Percentiles rank a stretch among this genome's conserved stretches.
These are phyloP conservation scores for Danio tinwini DNA, from an alignment of 2,797 vertebrate species.

Conservation along the genomic window DNA sequence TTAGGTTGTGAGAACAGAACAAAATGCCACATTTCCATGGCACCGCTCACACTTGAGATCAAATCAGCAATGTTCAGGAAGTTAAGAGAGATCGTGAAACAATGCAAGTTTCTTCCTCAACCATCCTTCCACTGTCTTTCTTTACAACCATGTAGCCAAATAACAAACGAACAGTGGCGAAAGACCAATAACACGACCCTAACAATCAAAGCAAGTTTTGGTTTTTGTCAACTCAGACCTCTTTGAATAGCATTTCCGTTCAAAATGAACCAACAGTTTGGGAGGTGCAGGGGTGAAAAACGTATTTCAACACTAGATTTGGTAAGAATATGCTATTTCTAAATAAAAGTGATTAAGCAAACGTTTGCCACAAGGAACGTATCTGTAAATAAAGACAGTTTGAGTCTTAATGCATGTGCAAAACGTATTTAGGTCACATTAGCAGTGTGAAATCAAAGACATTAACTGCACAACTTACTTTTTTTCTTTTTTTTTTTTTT, in stretches of 20 bases:
- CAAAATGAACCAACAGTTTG: neutral
- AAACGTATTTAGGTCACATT: slow-evolving; percentile 5
- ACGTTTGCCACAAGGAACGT: neutral
- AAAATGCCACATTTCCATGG: slow-evolving; percentile 4
- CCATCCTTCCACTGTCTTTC: neutral
- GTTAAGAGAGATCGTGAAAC: slow-evolving; percentile 42
- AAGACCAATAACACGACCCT: neutral
- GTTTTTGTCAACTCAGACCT: neutral
- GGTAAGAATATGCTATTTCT: slow-evolving; percentile 22
- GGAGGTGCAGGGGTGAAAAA: neutral
- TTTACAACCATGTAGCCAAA: neutral
- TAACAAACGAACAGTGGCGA: neutral
- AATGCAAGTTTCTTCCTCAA: slow-evolving; percentile 38
- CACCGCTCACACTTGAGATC: slow-evolving; percentile 27
- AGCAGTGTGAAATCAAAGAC: slow-evolving; percentile 1
- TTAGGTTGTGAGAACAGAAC: neutral
- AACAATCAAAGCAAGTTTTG: neutral
- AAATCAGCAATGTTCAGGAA: slow-evolving; percentile 51
- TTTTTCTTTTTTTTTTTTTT: neutral
- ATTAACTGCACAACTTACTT: neutral
- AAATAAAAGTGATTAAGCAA: slow-evolving; percentile 44
- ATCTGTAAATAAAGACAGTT: neutral
- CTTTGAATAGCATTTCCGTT: slow-evolving; percentile 3
- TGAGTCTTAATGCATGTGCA: neutral
- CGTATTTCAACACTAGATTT: slow-evolving; percentile 1